A percentile compares a stretch with the other conserved stretches of the same genome.
Conservation (phyloP, 2,113 vertebrate species). For the Nettapus auritus region DNA sequence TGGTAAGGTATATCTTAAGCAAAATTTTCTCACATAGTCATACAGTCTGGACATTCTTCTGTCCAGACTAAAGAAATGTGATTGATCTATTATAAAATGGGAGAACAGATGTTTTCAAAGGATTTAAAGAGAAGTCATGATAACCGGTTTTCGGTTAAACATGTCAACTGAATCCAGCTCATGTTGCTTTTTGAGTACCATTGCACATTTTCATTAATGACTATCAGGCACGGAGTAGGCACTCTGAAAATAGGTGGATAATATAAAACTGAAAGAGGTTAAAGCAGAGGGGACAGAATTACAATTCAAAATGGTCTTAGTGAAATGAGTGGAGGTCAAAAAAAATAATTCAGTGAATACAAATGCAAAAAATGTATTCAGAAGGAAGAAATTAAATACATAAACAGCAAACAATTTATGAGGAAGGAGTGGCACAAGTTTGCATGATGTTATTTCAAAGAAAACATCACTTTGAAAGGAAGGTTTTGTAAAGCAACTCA, state of each 20-base stretch:
- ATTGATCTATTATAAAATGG: background rate
- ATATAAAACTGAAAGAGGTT: background rate
- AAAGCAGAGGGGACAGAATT: background rate
- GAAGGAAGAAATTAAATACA: background rate
- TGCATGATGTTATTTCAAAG: background rate
- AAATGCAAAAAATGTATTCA: background rate
- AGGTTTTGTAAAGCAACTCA: background rate
- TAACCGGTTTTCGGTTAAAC: background rate
- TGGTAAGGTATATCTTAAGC: background rate
- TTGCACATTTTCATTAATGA: background rate
- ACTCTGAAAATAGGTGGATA: background rate
- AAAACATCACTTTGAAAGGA: background rate
- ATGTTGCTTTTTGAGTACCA: background rate
- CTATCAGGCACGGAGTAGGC: background rate
- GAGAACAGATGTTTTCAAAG: background rate
- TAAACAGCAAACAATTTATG: background rate
- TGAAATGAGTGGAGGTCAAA: background rate
- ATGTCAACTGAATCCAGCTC: background rate
- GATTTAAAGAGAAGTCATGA: background rate
- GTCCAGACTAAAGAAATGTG: background rate
- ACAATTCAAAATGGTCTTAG: background rate
- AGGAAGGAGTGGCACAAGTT: background rate
- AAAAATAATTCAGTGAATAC: background rate
- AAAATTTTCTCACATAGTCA: background rate
- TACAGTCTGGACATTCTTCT: background rate